phyloP scores from a whole-genome alignment of 2,113 vertebrate species.

The Pelecanoides urinatrix region DNA sequence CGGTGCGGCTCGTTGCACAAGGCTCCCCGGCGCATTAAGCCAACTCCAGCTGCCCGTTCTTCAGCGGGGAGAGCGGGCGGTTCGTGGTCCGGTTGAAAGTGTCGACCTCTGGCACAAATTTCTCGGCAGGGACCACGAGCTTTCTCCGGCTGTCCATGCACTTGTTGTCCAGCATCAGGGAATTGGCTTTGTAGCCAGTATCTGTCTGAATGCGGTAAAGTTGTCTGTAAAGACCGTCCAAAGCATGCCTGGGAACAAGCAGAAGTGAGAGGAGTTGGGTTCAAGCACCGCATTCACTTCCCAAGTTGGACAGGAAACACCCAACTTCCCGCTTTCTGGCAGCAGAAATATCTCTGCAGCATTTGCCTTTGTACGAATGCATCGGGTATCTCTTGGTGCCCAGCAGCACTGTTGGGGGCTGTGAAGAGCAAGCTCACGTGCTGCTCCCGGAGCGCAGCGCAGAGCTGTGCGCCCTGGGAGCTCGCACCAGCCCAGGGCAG shows the following conservation, averaged over 20 bases:
- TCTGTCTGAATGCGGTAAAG: conserved; percentile 81
- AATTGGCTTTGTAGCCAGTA: conserved; percentile 76
- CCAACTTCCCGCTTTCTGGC: neutral
- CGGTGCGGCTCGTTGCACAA: neutral
- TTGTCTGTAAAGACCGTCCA: conserved; percentile 83
- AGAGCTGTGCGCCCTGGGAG: neutral
- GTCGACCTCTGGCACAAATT: conserved; percentile 65
- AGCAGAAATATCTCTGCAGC: neutral
- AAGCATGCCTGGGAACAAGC: conserved; percentile 71
- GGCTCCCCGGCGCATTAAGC: neutral
- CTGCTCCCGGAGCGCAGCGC: neutral
- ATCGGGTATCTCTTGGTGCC: neutral
- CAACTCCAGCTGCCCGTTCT: conserved; percentile 57
- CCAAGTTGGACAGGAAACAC: neutral
- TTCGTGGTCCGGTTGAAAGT: conserved; percentile 69
- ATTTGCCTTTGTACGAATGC: neutral
- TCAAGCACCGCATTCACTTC: neutral
- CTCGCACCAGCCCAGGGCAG: neutral
- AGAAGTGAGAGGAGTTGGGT: neutral
- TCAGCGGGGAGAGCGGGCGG: conserved; percentile 27
- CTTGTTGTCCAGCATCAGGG: conserved; percentile 76
- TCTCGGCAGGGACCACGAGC: conserved; percentile 66
- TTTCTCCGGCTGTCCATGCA: conserved; percentile 74
- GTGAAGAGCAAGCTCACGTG: neutral
- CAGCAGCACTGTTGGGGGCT: neutral